phyloP scores from a whole-genome alignment of 2,797 vertebrate species.

The Anguilla pacifica region DNA sequence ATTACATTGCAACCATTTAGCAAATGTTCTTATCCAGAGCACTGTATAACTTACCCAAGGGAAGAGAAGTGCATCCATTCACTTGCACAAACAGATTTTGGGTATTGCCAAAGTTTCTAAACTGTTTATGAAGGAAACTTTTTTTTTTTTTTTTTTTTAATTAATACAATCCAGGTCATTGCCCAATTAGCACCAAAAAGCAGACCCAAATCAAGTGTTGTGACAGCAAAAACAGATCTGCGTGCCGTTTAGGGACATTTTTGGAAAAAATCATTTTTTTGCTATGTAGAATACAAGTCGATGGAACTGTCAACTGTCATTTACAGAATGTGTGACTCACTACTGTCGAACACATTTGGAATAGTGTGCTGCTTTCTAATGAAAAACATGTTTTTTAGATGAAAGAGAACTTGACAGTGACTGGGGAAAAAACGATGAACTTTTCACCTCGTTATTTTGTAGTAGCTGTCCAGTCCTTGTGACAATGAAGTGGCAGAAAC shows the following conservation, averaged over 20 bases:
- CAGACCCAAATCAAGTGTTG: not conserved
- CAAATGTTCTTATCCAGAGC: not conserved
- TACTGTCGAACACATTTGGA: not conserved
- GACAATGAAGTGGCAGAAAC: not conserved
- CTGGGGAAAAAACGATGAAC: not conserved
- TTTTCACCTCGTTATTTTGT: conserved; percentile 5
- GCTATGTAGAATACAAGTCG: not conserved
- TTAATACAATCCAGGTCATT: not conserved
- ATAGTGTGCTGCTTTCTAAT: not conserved
- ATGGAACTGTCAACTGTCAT: not conserved
- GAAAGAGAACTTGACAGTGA: not conserved
- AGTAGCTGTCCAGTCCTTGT: not conserved
- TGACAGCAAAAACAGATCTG: not conserved
- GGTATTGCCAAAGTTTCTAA: not conserved
- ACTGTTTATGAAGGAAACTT: not conserved
- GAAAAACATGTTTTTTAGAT: not conserved
- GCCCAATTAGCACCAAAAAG: not conserved
- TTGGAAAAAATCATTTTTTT: not conserved
- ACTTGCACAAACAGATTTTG: too few relatives aligned
- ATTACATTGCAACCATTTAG: not conserved
- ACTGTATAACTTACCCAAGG: not conserved
- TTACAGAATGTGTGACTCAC: not conserved
- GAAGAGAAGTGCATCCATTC: too few relatives aligned
- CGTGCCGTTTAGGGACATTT: not conserved
- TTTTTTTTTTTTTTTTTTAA: not conserved